phyloP scores from a whole-genome alignment of 2,797 vertebrate species.

The Danio choprae region DNA sequence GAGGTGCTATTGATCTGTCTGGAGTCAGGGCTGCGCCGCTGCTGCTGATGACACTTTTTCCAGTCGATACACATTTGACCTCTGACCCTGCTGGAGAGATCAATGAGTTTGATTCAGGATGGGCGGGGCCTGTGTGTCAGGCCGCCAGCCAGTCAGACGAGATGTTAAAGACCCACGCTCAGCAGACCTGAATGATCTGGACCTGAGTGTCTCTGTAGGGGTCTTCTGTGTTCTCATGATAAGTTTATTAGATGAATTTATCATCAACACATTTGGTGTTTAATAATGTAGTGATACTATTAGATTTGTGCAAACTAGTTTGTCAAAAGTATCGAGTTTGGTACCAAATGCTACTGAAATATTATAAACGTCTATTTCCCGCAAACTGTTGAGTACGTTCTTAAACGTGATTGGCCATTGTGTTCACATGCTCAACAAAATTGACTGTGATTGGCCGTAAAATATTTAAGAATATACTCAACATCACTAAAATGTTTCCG shows the following conservation, averaged over 20 bases:
- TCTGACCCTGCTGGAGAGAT: slow-evolving; percentile 88
- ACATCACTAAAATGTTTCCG: too few relatives aligned
- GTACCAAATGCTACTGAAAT: too few relatives aligned
- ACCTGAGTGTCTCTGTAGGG: background rate
- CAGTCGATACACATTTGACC: slow-evolving; percentile 88
- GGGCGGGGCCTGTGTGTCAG: slow-evolving; percentile 68
- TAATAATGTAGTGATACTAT: background rate
- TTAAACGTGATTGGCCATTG: too few relatives aligned
- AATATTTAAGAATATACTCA: too few relatives aligned
- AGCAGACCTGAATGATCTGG: background rate
- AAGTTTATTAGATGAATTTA: background rate
- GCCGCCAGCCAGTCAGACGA: slow-evolving; percentile 1
- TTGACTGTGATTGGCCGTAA: too few relatives aligned
- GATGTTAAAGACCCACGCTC: slow-evolving; percentile 14
- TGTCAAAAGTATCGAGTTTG: too few relatives aligned
- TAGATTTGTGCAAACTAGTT: background rate
- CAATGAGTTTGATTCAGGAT: slow-evolving; percentile 86
- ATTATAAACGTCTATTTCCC: too few relatives aligned
- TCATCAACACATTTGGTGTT: background rate
- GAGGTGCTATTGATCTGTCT: slow-evolving; percentile 92
- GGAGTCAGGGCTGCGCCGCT: slow-evolving; percentile 81
- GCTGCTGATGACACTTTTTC: slow-evolving; percentile 90
- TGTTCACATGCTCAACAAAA: too few relatives aligned
- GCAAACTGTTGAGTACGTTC: too few relatives aligned
- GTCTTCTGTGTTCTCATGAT: background rate